Evolutionary conservation across 1,140 invertebrate genomes (phyloP), one percentile per base, ranked within the genome.

Genomic region (Trachymyrmex septentrionalis): DNA sequence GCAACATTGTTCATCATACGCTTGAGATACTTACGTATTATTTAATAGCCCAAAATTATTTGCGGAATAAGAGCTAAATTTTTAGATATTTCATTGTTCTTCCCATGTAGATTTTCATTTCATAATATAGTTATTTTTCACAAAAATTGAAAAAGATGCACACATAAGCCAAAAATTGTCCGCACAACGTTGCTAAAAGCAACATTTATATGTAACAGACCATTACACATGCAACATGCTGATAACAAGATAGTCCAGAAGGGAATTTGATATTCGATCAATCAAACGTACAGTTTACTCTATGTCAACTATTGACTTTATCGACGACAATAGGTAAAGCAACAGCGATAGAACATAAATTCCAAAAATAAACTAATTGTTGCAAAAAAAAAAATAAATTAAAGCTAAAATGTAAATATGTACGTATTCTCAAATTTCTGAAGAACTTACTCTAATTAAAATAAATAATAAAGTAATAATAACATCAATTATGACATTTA

Each of bases 181-280:
- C 7, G 10, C 6, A 38, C 38, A 64, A 73, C 19, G 24, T 34
- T 71, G 61, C 27, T 55, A 27, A 30, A 57, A 57, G 21, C 21
- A 71, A 71, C 44, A 63, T 84, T 80, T 73, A 44, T 73, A 61
- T 30, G 66, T 61, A 34, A 72, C 34, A 14, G 19, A 21, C 16
- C 19, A 73, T 57, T 73, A 24, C 55, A 61, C 69, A 34, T 34
- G 64, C 21, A 55, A 50, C 38, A 50, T 27, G 14, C 38, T 84
- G 69, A 84, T 84, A 84, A 84, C 55, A 44, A 84, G 55, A 84
- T 84, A 73, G 69, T 30, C 38, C 38, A 14, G 55, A 50, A 82
- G 80, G 38, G 14, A 61, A 84, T 84, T 61, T 75, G 55, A 75
- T 84, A 75, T 84, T 73, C 38, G 72, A 84, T 82, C 67, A 73